Conservation (phyloP, 1,140 invertebrate genomes). For the Euglossa dilemma region DNA sequence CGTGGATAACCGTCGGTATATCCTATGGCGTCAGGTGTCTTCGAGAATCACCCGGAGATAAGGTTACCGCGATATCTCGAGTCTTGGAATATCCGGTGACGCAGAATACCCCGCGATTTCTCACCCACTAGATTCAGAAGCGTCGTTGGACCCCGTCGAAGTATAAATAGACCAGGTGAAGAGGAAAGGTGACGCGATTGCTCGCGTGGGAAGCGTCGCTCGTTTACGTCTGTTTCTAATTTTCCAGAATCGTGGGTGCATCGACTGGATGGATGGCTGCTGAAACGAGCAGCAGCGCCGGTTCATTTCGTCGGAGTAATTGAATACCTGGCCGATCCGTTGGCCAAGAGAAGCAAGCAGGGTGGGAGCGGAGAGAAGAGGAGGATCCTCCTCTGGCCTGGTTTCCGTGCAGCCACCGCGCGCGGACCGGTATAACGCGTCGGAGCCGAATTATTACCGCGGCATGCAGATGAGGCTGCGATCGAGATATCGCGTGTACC, state of each 20-base stretch:
- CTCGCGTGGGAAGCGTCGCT: background rate
- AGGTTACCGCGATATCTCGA: too few species aligned
- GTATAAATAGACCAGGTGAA: background rate
- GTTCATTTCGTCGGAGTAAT: constrained; percentile 58
- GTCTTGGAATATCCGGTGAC: too few species aligned
- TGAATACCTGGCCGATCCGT: constrained; percentile 56
- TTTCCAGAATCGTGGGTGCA: background rate
- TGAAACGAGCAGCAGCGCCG: constrained; percentile 45
- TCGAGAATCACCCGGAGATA: too few species aligned
- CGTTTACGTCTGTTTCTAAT: too few species aligned
- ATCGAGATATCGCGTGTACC: constrained; percentile 72
- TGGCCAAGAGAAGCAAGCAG: constrained; percentile 12
- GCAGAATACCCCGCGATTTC: too few species aligned
- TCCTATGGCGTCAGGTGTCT: background rate
- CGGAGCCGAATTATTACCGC: constrained; percentile 69
- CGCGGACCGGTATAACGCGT: constrained; percentile 59
- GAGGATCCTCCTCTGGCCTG: constrained; percentile 64
- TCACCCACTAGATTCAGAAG: too few species aligned
- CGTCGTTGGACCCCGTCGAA: background rate
- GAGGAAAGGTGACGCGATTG: background rate
- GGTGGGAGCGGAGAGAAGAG: constrained; percentile 28
- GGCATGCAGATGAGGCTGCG: constrained; percentile 69
- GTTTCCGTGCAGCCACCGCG: constrained; percentile 57
- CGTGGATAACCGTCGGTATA: background rate
- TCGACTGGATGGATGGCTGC: constrained; percentile 45